A percentile compares a stretch with the other conserved stretches of the same genome.
These are phyloP conservation scores for Merodon equestris DNA, from an alignment of 2,888 invertebrate genomes.

Conservation along the genomic window DNA sequence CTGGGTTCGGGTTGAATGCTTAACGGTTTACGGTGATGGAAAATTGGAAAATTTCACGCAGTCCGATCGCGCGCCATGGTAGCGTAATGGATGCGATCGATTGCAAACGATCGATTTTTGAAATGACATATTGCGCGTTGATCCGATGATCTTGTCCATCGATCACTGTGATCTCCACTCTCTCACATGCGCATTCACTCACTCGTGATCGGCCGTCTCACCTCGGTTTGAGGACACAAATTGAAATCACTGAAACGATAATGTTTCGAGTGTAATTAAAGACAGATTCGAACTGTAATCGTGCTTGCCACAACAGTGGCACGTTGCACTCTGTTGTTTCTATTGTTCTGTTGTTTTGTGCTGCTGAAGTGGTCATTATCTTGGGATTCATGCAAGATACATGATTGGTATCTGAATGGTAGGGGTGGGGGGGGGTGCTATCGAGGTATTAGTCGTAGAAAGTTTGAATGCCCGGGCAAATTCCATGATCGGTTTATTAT, in stretches of 20 bases:
- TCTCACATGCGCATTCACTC: slow-evolving; percentile 50
- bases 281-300: slow-evolving; percentile 42
- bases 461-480: slow-evolving; percentile 23
- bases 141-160: slow-evolving; percentile 63
- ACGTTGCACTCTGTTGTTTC: slow-evolving; percentile 3
- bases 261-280: slow-evolving; percentile 61
- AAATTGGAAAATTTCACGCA: slow-evolving; percentile 54
- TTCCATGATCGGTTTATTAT: slow-evolving; percentile 34
- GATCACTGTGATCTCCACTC: slow-evolving; percentile 45
- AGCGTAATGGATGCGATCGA: slow-evolving; percentile 23
- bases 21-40: slow-evolving; percentile 32
- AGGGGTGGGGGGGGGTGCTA: slow-evolving; percentile 3
- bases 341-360: too few relatives aligned
- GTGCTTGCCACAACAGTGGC: slow-evolving; percentile 53
- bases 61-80: slow-evolving; percentile 15
- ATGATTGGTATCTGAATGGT: slow-evolving; percentile 38
- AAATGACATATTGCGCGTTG: slow-evolving; percentile 60
- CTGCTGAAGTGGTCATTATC: slow-evolving; percentile 11
- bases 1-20: background rate
- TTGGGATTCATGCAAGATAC: slow-evolving; percentile 54
- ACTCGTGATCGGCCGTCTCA: slow-evolving; percentile 11
- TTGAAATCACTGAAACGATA: slow-evolving; percentile 47
- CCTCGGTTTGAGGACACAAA: slow-evolving; percentile 22
- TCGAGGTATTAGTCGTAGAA: slow-evolving; percentile 35
- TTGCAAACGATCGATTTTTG: slow-evolving; percentile 33